A percentile compares a stretch with the other conserved stretches of the same genome.
Evolutionary conservation across 2,113 vertebrate species (phyloP).

Genomic region (Oncorhynchus gorbuscha): DNA sequence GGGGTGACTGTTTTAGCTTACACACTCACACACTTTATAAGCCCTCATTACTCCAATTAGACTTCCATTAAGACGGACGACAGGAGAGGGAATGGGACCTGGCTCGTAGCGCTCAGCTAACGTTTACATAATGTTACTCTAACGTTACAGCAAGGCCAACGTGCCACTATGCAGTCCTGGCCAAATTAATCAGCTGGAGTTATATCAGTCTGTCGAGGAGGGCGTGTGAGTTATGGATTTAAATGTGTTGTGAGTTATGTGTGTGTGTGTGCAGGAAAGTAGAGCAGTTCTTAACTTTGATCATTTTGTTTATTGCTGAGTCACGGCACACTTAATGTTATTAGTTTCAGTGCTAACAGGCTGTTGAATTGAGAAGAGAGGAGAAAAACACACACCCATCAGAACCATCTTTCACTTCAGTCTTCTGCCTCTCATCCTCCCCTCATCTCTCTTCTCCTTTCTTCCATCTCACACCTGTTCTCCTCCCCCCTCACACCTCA

Average conservation of each 20-base stretch:
- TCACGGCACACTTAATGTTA: background rate
- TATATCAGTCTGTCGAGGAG: no score
- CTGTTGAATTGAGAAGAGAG: no score
- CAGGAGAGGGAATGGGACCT: background rate
- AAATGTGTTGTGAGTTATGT: no score
- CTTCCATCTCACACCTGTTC: no score
- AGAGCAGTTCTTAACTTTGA: background rate
- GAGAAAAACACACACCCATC: no score
- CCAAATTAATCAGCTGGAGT: no score
- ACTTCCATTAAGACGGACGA: slow-evolving; percentile 1
- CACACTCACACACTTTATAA: background rate
- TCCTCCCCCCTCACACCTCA: background rate
- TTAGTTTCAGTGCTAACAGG: no score
- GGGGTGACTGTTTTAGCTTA: background rate
- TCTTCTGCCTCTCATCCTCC: background rate
- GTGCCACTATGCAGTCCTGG: no score
- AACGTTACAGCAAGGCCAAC: background rate
- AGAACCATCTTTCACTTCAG: background rate
- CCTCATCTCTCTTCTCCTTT: no score
- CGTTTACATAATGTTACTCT: background rate
- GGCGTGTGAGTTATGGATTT: no score
- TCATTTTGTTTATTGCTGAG: background rate
- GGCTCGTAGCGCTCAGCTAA: background rate
- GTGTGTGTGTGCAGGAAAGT: no score
- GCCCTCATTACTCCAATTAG: slow-evolving; percentile 32